Conservation (phyloP, 2,797 vertebrate species). For the Hirundo rustica region DNA sequence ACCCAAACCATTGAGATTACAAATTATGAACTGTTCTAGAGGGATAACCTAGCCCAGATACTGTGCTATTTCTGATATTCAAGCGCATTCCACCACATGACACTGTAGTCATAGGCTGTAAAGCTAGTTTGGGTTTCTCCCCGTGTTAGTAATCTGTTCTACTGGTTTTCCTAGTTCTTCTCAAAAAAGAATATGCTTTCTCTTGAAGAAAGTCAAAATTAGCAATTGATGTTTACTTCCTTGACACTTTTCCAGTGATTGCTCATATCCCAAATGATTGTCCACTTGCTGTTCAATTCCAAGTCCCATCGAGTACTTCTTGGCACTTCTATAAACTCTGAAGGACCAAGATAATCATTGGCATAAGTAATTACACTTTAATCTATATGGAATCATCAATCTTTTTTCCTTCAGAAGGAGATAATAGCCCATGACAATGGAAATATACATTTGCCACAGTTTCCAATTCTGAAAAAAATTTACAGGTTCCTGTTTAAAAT, state of each 20-base stretch:
- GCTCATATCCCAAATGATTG: background rate
- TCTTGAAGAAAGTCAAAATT: slow-evolving; percentile 1
- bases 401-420: background rate
- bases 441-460: background rate
- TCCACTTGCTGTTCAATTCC: background rate
- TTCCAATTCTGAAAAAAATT: background rate
- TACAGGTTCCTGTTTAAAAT: background rate
- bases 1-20: background rate
- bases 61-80: background rate
- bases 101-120: background rate
- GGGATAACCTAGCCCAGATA: background rate
- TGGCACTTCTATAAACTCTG: background rate
- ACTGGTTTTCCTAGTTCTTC: background rate
- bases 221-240: background rate
- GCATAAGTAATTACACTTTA: background rate
- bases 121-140: background rate
- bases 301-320: background rate
- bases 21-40: background rate
- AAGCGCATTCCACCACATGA: background rate
- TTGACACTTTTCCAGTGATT: background rate
- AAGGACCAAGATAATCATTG: background rate
- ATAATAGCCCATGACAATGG: background rate
- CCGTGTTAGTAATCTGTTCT: background rate
- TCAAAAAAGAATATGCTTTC: background rate
- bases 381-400: background rate